Conservation (phyloP, 1,140 invertebrate genomes). For the Cataglyphis hispanica region DNA sequence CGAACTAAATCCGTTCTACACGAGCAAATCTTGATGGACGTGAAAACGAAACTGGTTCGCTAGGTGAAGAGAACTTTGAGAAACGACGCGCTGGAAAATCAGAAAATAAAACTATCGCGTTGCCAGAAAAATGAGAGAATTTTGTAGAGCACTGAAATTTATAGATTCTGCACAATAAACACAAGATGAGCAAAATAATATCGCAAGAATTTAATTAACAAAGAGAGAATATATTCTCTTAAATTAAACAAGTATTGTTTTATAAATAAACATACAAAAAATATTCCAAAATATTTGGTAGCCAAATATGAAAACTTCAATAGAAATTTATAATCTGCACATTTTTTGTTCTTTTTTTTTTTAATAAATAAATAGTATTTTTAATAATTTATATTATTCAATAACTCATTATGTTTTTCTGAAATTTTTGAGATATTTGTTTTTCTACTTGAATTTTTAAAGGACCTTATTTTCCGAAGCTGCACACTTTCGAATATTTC, state of each 20-base stretch:
- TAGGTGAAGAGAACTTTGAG: background rate
- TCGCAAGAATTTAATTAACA: too few relatives aligned
- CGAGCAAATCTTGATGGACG: constrained; percentile 80
- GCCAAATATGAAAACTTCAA: too few relatives aligned
- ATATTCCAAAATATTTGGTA: too few relatives aligned
- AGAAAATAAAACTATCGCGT: constrained; percentile 3
- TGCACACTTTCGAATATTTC: background rate
- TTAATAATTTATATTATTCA: background rate
- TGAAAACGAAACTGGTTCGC: constrained; percentile 66
- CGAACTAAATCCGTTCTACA: constrained; percentile 64
- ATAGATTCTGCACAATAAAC: background rate
- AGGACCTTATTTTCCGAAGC: background rate
- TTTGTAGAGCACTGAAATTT: background rate
- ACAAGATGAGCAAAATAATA: background rate
- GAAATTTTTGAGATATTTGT: background rate
- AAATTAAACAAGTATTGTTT: too few relatives aligned
- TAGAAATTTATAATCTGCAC: too few relatives aligned
- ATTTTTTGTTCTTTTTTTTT: too few relatives aligned
- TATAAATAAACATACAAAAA: too few relatives aligned
- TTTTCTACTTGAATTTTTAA: background rate
- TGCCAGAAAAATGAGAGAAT: background rate
- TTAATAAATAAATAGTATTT: too few relatives aligned
- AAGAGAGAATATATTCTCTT: too few relatives aligned
- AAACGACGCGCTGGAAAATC: constrained; percentile 2
- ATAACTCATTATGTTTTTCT: background rate